Percentiles rank a stretch among this genome's conserved stretches.
Evolutionary conservation across 2,113 vertebrate genomes (phyloP).

Genomic region (Embiotoca jacksoni): DNA sequence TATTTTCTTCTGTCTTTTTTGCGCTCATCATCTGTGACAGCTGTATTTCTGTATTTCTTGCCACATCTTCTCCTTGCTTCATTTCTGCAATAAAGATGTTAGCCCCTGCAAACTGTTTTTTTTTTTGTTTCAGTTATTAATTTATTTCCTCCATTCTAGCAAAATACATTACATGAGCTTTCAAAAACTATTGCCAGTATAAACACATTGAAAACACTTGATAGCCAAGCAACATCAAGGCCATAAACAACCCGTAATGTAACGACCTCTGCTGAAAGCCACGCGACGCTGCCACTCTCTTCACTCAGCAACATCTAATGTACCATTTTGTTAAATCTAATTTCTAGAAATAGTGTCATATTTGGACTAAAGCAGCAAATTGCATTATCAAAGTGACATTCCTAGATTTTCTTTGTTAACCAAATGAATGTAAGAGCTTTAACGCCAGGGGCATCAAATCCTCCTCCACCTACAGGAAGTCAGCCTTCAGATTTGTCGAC

Average conservation of each 20-base stretch:
- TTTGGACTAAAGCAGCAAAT: too few species aligned
- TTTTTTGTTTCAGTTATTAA: neutral
- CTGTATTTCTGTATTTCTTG: neutral
- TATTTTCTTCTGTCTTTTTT: slow-evolving; percentile 2
- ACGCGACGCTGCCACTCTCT: too few species aligned
- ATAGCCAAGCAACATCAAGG: too few species aligned
- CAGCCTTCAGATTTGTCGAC: neutral
- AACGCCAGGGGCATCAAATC: neutral
- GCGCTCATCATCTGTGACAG: slow-evolving; percentile 3
- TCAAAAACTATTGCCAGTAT: neutral
- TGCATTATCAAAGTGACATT: too few species aligned
- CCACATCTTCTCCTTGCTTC: neutral
- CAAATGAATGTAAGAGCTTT: neutral
- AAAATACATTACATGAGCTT: neutral
- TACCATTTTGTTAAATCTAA: too few species aligned
- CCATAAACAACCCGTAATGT: too few species aligned
- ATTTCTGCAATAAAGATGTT: neutral
- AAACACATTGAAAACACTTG: too few species aligned
- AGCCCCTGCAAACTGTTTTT: neutral
- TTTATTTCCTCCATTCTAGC: too few species aligned
- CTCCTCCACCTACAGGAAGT: neutral
- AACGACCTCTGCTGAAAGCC: too few species aligned
- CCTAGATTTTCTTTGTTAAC: neutral
- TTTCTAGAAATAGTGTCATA: too few species aligned
- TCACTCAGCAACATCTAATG: too few species aligned